phyloP scores from a whole-genome alignment of 1,140 invertebrate species.

The Drosophila chauvacae region DNA sequence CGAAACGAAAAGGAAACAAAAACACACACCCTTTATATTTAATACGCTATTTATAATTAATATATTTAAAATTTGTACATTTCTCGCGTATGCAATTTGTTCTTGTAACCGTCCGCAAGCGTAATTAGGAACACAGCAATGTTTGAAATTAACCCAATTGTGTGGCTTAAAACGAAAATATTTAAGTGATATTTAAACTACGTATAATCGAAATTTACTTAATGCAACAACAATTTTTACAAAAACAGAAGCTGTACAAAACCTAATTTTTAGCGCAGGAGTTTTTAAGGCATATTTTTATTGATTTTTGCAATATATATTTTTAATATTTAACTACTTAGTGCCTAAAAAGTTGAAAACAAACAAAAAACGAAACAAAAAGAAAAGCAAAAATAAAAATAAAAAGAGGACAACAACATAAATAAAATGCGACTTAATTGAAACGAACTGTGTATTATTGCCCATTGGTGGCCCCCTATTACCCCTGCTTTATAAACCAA shows the following conservation, averaged over 20 bases:
- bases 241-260: conserved; percentile 65
- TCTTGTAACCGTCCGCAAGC: conserved; percentile 69
- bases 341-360: conserved; percentile 67
- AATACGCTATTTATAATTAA: conserved; percentile 61
- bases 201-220: conserved; percentile 44
- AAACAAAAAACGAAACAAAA: conserved; percentile 32
- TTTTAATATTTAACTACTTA: conserved; percentile 69
- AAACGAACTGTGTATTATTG: conserved; percentile 76
- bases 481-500: conserved; percentile 35
- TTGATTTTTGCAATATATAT: conserved; percentile 77
- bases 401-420: conserved; percentile 38
- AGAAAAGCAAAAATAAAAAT: conserved; percentile 11
- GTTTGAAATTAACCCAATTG: conserved; percentile 45
- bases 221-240: conserved; percentile 44
- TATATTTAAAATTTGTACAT: conserved; percentile 64
- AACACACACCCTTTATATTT: conserved; percentile 43
- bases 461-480: background rate
- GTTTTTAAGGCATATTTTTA: conserved; percentile 69
- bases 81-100: conserved; percentile 53
- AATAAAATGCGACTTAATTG: conserved; percentile 69
- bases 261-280: conserved; percentile 69
- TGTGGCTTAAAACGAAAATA: conserved; percentile 70
- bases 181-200: conserved; percentile 77
- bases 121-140: conserved; percentile 28
- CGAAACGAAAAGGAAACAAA: conserved; percentile 33